Evolutionary conservation across 2,888 invertebrate genomes (phyloP).

Genomic region (Seladonia tumulorum): DNA sequence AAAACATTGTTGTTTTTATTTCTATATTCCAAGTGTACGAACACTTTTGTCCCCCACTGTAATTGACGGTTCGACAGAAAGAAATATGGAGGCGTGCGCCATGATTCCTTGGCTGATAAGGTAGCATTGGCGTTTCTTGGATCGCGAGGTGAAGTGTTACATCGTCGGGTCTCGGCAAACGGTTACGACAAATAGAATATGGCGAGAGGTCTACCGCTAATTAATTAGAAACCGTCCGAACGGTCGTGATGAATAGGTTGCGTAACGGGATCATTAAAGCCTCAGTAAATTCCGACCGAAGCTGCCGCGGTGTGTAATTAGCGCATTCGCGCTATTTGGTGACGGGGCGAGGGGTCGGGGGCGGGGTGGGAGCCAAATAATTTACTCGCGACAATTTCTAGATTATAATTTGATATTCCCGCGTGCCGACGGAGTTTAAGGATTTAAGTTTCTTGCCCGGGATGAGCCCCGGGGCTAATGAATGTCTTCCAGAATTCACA

Average conservation of each 20-base stretch:
- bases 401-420: slow-evolving; percentile 37
- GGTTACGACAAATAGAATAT: slow-evolving; percentile 64
- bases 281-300: slow-evolving; percentile 70
- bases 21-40: no score
- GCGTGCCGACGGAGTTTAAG: slow-evolving; percentile 1
- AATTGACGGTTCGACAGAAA: neutral
- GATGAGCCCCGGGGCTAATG: slow-evolving; percentile 15
- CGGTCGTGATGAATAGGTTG: slow-evolving; percentile 77
- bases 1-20: no score
- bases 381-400: slow-evolving; percentile 33
- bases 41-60: no score
- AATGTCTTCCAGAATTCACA: slow-evolving; percentile 15
- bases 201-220: slow-evolving; percentile 69
- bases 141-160: slow-evolving; percentile 27
- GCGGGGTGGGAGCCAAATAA: slow-evolving; percentile 34
- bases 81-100: neutral
- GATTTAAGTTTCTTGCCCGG: slow-evolving; percentile 15
- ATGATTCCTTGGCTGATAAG: neutral
- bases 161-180: neutral
- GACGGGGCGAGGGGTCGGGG: neutral
- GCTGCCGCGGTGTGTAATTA: slow-evolving; percentile 70
- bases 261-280: slow-evolving; percentile 78
- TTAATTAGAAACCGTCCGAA: slow-evolving; percentile 77
- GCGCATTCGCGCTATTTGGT: slow-evolving; percentile 61
- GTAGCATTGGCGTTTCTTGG: slow-evolving; percentile 40